These are phyloP conservation scores for Cyrtodaria siliqua DNA, from an alignment of 2,888 invertebrate genomes.

Conservation along the genomic window DNA sequence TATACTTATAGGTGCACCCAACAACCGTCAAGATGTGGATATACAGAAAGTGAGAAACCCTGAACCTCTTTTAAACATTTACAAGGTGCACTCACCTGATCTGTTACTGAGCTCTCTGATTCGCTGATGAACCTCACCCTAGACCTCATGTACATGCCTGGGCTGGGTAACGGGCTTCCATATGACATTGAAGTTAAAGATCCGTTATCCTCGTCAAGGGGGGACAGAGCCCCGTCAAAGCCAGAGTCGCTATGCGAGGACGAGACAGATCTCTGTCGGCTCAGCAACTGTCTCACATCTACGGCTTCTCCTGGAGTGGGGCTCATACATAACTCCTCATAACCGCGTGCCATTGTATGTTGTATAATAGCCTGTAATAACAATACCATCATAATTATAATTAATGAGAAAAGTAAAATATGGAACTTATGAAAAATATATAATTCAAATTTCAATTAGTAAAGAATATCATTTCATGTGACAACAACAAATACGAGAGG, in stretches of 20 bases:
- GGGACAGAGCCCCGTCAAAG: conserved; percentile 49
- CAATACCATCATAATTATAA: conserved; percentile 2
- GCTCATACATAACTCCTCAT: conserved; percentile 84
- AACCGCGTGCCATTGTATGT: conserved; percentile 83
- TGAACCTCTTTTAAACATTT: too few species aligned
- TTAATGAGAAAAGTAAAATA: background rate
- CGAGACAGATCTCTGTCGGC: conserved; percentile 79
- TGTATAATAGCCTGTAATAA: conserved; percentile 29
- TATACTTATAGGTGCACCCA: too few species aligned
- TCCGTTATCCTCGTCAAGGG: conserved; percentile 74
- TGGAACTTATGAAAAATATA: too few species aligned
- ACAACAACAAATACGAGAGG: too few species aligned
- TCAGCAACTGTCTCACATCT: conserved; percentile 83
- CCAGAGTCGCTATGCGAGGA: conserved; percentile 68
- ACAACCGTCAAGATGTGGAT: too few species aligned
- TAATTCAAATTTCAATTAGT: too few species aligned
- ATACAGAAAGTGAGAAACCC: too few species aligned
- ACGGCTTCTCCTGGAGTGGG: conserved; percentile 83
- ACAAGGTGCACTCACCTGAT: conserved; percentile 71
- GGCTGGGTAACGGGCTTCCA: conserved; percentile 62
- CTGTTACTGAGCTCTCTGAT: conserved; percentile 73
- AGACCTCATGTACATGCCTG: conserved; percentile 18
- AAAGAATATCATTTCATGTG: too few species aligned
- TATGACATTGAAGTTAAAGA: conserved; percentile 69
- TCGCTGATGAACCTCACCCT: conserved; percentile 70